A percentile compares a stretch with the other conserved stretches of the same genome.
Evolutionary conservation across 2,797 vertebrate genomes (phyloP).

Genomic region (Florisuga fusca): DNA sequence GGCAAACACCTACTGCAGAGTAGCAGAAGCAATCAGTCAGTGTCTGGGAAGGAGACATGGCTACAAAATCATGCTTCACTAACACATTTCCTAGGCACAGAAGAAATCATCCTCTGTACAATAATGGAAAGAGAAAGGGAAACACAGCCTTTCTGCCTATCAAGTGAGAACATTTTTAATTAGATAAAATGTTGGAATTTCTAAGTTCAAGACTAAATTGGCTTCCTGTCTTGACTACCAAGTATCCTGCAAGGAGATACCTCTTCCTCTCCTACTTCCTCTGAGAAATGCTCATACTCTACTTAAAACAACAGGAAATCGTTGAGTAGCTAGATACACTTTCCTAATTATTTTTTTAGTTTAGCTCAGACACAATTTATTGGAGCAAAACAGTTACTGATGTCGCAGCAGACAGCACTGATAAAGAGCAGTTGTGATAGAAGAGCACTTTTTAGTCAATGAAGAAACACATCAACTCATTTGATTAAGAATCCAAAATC

Average conservation of each 20-base stretch:
- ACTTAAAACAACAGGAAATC: conserved; percentile 23
- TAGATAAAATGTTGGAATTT: not conserved
- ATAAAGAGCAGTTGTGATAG: not conserved
- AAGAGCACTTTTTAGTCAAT: not conserved
- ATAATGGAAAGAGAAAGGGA: not conserved
- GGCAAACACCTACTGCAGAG: not conserved
- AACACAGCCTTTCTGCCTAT: not conserved
- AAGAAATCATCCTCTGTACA: not conserved
- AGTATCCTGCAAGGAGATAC: conserved; percentile 16
- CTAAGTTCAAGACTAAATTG: not conserved
- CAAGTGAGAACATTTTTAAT: not conserved
- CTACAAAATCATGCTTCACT: not conserved
- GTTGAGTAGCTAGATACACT: not conserved
- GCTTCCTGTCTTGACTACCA: conserved; percentile 2
- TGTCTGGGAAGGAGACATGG: not conserved
- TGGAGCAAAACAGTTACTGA: not conserved
- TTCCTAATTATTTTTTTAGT: not conserved
- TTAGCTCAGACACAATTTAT: not conserved
- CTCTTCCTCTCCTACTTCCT: conserved; percentile 15
- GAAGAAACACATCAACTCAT: not conserved
- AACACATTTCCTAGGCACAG: not conserved
- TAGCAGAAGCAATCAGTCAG: not conserved
- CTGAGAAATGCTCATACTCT: not conserved
- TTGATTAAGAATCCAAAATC: not conserved
- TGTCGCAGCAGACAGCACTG: not conserved